Evolutionary conservation across 2,797 vertebrate species (phyloP), one percentile per base, ranked within the genome.

Genomic region (Smutsia gigantea): DNA sequence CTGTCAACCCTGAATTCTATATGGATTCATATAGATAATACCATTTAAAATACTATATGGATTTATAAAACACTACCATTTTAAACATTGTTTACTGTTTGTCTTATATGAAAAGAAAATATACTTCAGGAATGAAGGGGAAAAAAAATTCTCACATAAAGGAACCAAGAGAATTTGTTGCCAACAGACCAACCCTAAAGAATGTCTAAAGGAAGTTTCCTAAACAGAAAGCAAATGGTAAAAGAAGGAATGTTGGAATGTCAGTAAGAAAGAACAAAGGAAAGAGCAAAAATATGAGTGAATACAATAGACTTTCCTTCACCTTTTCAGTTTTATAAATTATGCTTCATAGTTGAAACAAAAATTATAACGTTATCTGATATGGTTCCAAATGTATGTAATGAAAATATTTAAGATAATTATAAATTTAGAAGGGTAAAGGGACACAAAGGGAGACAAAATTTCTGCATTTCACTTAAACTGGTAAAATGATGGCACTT

Each of bases 391-490:
- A 93, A 88, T n/a, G 4, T 92, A 64, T 92, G 23, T 81, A 88
- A 87, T 94, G 57, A 39, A 85, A 94, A 85, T 68, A 84, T 53
- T 84, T 59, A 88, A 72, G 78, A 66, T 29, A 74, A 72, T 72
- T 79, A 92, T 74, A 89, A 88, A 42, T 66, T 84, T 34, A 18
- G 59, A 64, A 19, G 31, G 29, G 34, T 79, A 78, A 86, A 86
- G 29, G 5, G 39, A 59, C 49, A 53, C 31, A 83, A 78, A 46
- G 31, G 34, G 49, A 84, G 34, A 21, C 61, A 78, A 90, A 17
- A 21, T 90, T 86, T 97, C 61, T 75, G 81, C 14, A 53, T 51
- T 89, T 90, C 51, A 87, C 11, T 42, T 27, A 71, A 66, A 77
- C 27, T 90, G 15, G 23, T 85, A 82, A 74, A 88, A 81, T 87